Percentiles rank a stretch among this genome's conserved stretches.
phyloP scores from a whole-genome alignment of 1,140 invertebrate genomes.

The Meloidogyne hapla region DNA sequence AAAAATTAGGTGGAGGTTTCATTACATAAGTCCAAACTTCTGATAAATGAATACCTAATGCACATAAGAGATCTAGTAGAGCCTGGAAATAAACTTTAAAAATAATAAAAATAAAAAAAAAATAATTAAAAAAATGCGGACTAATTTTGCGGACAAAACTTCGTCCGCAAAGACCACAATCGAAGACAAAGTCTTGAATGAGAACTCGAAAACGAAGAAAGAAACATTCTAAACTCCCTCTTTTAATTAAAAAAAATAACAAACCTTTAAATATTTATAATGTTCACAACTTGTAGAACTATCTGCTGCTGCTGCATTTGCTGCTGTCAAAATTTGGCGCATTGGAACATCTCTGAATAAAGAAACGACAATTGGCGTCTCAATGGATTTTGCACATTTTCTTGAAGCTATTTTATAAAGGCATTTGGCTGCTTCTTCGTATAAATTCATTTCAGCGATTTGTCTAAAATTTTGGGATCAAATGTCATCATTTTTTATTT shows the following conservation, averaged over 20 bases:
- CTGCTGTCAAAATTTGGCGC: conserved; percentile 45
- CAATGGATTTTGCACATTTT: conserved; percentile 48
- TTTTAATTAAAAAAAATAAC: not conserved
- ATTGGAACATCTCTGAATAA: conserved; percentile 52
- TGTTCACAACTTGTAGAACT: conserved; percentile 42
- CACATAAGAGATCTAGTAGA: conserved; percentile 49
- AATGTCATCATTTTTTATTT: not conserved
- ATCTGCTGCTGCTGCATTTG: conserved; percentile 41
- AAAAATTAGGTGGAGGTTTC: conserved; percentile 52
- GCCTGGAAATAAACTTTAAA: no score
- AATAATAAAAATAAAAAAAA: no score
- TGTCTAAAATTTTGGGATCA: conserved; percentile 1
- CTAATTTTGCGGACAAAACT: no score
- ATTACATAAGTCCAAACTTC: conserved; percentile 51
- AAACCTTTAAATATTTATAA: conserved; percentile 51
- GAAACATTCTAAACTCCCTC: no score
- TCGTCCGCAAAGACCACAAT: no score
- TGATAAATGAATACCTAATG: conserved; percentile 50
- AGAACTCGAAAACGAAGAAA: no score
- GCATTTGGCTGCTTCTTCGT: conserved; percentile 50
- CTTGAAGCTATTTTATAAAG: conserved; percentile 49
- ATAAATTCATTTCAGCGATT: conserved; percentile 35
- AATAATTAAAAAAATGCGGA: not conserved
- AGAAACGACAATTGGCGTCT: conserved; percentile 51
- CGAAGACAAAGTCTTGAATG: no score